Conservation (phyloP, 2,888 invertebrate species). For the Argynnis bischoffii region DNA sequence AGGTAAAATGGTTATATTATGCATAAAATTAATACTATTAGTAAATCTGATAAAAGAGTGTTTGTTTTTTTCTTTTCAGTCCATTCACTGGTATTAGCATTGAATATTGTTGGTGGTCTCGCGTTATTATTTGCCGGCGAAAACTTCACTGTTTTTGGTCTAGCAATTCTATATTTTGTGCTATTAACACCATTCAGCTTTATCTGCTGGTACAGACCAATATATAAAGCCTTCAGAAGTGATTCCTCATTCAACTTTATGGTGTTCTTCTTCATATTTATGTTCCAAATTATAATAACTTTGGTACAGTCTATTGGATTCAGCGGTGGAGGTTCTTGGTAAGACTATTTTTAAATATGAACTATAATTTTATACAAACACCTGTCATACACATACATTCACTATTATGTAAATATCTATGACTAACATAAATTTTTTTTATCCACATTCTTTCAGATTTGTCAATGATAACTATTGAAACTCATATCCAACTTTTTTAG, state of each 20-base stretch:
- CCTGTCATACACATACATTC: too few species aligned
- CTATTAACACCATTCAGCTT: slow-evolving; percentile 98
- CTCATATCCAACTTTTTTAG: too few species aligned
- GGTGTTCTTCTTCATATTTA: slow-evolving; percentile 99
- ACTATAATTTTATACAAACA: too few species aligned
- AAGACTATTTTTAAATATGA: slow-evolving; percentile 60
- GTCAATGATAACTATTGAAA: too few species aligned
- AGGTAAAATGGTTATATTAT: not conserved
- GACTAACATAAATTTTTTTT: too few species aligned
- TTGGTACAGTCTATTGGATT: slow-evolving; percentile 95
- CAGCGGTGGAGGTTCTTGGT: slow-evolving; percentile 93
- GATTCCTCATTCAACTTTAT: slow-evolving; percentile 99
- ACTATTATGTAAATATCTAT: too few species aligned
- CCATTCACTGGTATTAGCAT: slow-evolving; percentile 91
- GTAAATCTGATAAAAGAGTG: not conserved
- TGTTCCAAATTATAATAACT: slow-evolving; percentile 96
- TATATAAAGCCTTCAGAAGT: slow-evolving; percentile 99
- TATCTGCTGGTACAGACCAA: slow-evolving; percentile 99
- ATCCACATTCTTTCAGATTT: too few species aligned
- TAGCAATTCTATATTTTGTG: slow-evolving; percentile 93
- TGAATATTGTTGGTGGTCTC: slow-evolving; percentile 94
- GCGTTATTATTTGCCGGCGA: slow-evolving; percentile 85
- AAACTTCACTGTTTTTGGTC: slow-evolving; percentile 89
- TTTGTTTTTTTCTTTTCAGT: slow-evolving; percentile 83
- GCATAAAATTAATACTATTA: not conserved